Evolutionary conservation across 2,888 invertebrate genomes (phyloP).

Genomic region (Microctonus aethiopoides): DNA sequence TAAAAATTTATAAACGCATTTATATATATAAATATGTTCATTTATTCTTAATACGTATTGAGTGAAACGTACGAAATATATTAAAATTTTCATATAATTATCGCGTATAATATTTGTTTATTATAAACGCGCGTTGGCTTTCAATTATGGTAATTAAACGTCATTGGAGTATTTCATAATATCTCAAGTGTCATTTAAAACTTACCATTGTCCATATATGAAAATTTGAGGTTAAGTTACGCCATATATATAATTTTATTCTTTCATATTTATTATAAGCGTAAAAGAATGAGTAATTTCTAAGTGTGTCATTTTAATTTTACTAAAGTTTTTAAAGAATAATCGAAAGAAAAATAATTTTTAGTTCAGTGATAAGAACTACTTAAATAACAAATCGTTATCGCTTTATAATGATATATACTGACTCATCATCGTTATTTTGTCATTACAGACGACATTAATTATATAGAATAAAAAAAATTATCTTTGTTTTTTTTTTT

Average conservation of each 20-base stretch:
- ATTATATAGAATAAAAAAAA: neutral
- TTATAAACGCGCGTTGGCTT: constrained; percentile 40
- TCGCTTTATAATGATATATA: neutral
- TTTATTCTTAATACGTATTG: constrained; percentile 18
- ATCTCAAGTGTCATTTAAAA: constrained; percentile 20
- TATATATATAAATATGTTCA: neutral
- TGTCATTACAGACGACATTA: neutral
- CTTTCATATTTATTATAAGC: neutral
- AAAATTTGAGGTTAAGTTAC: constrained; percentile 48
- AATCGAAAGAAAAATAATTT: neutral
- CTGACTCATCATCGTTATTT: neutral
- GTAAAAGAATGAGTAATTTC: neutral
- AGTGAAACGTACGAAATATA: constrained; percentile 31
- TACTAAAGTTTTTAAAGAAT: neutral
- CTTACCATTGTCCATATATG: constrained; percentile 34
- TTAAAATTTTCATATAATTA: constrained; percentile 20
- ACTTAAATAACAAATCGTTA: neutral
- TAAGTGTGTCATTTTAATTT: neutral
- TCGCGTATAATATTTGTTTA: neutral
- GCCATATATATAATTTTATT: constrained; percentile 33
- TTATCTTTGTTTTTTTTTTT: neutral
- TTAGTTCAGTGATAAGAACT: neutral
- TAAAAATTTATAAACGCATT: too few species aligned
- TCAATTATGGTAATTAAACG: constrained; percentile 42
- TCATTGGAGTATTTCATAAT: constrained; percentile 27